phyloP scores from a whole-genome alignment of 1,140 invertebrate species.

The Leptinotarsa undecemlineata region DNA sequence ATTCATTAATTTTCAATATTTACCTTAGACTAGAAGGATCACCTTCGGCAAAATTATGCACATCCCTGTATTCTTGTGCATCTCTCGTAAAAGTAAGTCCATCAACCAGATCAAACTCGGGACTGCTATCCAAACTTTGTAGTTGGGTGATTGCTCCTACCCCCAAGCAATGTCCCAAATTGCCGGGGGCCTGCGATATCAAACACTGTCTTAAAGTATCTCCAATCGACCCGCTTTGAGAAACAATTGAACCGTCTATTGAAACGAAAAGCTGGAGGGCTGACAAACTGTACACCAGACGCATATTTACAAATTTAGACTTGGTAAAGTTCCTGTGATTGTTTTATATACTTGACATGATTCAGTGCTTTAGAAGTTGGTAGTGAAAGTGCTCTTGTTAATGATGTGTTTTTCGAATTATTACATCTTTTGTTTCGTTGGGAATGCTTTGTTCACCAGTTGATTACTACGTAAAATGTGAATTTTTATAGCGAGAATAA shows the following conservation, averaged over 20 bases:
- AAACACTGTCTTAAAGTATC: conserved; percentile 59
- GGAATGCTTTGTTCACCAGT: neutral
- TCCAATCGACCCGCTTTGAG: conserved; percentile 12
- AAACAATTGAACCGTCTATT: too few relatives aligned
- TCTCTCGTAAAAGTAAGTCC: conserved; percentile 64
- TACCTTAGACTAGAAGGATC: conserved; percentile 74
- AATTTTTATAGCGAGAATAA: too few relatives aligned
- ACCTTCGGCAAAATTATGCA: conserved; percentile 66
- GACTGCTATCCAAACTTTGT: conserved; percentile 66
- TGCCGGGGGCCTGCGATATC: conserved; percentile 54
- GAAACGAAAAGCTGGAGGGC: too few relatives aligned
- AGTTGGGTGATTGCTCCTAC: conserved; percentile 68
- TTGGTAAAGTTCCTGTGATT: conserved; percentile 13
- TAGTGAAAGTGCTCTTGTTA: conserved; percentile 44
- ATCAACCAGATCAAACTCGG: conserved; percentile 66
- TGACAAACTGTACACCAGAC: too few relatives aligned
- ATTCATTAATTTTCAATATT: neutral
- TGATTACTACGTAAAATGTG: neutral
- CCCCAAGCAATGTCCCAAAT: conserved; percentile 66
- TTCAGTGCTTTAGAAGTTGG: conserved; percentile 41
- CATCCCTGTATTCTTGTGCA: conserved; percentile 58
- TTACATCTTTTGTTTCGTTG: conserved; percentile 25
- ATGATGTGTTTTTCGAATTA: conserved; percentile 36
- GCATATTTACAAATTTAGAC: conserved; percentile 11
- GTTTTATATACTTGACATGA: conserved; percentile 42